Conservation (phyloP, 2,797 vertebrate genomes). For the Chaetophractus vellerosus region DNA sequence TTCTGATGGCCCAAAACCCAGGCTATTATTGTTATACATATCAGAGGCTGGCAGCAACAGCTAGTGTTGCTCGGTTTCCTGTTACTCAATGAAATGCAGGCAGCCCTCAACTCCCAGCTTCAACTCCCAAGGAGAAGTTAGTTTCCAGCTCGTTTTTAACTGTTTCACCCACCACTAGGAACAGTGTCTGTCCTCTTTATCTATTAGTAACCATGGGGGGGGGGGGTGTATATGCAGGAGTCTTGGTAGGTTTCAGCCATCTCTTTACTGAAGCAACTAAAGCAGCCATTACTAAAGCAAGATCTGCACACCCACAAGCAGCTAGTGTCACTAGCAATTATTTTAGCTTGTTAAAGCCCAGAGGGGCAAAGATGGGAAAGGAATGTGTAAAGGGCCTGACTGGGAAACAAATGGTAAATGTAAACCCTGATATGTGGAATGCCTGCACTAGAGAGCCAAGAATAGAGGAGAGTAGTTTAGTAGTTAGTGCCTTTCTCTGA, state of each 20-base stretch:
- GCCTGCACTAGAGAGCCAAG: not conserved
- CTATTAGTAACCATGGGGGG: not conserved
- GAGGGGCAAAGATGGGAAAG: not conserved
- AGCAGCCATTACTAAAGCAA: conserved; percentile 32
- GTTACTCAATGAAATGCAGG: not conserved
- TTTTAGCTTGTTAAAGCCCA: not conserved
- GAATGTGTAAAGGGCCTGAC: conserved; percentile 7
- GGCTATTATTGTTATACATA: not conserved
- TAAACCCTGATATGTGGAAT: conserved; percentile 23
- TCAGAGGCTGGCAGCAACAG: not conserved
- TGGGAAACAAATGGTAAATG: conserved; percentile 39
- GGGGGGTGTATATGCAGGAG: not conserved
- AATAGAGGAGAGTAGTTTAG: not conserved
- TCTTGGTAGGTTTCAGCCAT: not conserved
- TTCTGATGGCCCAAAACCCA: conserved; percentile 14
- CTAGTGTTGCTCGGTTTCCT: not conserved
- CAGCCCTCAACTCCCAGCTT: not conserved
- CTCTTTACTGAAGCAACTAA: conserved; percentile 45
- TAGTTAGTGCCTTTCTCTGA: conserved; percentile 1
- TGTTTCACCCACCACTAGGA: not conserved
- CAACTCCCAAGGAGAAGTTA: not conserved
- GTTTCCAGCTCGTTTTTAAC: conserved; percentile 25
- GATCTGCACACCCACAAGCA: not conserved
- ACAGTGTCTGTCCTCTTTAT: not conserved
- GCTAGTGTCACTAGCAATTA: conserved; percentile 7